Conservation (phyloP, 2,113 vertebrate genomes). For the Tetrax tetrax region DNA sequence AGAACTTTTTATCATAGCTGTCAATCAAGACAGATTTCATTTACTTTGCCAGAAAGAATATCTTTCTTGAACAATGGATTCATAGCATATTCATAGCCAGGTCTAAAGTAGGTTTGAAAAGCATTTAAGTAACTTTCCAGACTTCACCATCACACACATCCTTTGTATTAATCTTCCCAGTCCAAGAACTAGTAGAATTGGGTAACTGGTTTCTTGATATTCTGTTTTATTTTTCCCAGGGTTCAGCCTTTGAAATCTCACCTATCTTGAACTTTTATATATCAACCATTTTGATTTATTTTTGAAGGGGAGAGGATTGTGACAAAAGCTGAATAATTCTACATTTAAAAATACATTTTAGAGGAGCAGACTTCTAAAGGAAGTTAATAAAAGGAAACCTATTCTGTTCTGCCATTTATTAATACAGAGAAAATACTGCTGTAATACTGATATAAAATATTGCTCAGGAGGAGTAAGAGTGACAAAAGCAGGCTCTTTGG, state of each 20-base stretch:
- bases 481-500: neutral
- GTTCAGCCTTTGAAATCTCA: neutral
- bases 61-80: conserved; percentile 36
- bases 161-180: conserved; percentile 1
- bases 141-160: neutral
- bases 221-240: neutral
- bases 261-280: neutral
- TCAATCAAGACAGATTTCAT: conserved; percentile 24
- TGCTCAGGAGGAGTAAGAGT: neutral
- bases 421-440: neutral
- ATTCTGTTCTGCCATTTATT: neutral
- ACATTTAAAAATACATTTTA: neutral
- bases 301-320: neutral
- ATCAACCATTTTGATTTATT: neutral
- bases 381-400: neutral
- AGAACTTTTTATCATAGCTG: conserved; percentile 34
- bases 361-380: neutral
- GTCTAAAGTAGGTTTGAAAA: conserved; percentile 43
- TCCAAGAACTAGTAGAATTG: neutral
- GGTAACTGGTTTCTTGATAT: neutral
- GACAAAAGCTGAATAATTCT: conserved; percentile 9
- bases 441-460: conserved; percentile 1
- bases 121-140: conserved; percentile 40
- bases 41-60: conserved; percentile 41
- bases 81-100: conserved; percentile 35